A percentile compares a stretch with the other conserved stretches of the same genome.
Conservation (phyloP, 2,113 vertebrate species). For the Gopherus evgoodei region DNA sequence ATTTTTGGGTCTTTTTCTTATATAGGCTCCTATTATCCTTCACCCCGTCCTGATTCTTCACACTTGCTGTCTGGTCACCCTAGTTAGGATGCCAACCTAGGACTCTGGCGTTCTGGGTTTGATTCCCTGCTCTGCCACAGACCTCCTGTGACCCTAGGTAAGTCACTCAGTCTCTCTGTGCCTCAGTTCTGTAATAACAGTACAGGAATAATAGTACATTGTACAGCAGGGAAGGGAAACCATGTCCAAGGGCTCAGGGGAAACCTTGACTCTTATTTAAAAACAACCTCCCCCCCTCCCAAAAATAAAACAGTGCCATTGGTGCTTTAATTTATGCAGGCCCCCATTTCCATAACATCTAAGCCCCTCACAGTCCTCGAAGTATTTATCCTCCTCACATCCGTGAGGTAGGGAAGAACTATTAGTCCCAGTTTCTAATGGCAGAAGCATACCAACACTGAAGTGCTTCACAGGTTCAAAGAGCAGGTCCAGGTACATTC, state of each 20-base stretch:
- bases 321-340: background rate
- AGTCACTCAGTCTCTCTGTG: background rate
- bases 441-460: conserved; percentile 80
- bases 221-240: background rate
- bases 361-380: background rate
- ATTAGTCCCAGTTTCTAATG: background rate
- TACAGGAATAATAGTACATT: background rate
- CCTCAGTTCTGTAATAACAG: background rate
- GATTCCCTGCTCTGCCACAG: background rate
- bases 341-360: background rate
- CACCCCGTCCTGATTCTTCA: no score
- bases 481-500: conserved; percentile 92
- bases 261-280: background rate
- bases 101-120: background rate
- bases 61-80: no score
- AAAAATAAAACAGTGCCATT: background rate
- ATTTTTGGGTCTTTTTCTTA: no score
- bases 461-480: conserved; percentile 91
- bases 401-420: background rate
- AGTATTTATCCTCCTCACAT: background rate
- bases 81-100: background rate
- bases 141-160: background rate
- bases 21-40: no score
- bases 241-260: background rate
- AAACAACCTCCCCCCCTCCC: background rate